Evolutionary conservation across 1,140 invertebrate genomes (phyloP).

Genomic region (Penaeus chinensis): DNA sequence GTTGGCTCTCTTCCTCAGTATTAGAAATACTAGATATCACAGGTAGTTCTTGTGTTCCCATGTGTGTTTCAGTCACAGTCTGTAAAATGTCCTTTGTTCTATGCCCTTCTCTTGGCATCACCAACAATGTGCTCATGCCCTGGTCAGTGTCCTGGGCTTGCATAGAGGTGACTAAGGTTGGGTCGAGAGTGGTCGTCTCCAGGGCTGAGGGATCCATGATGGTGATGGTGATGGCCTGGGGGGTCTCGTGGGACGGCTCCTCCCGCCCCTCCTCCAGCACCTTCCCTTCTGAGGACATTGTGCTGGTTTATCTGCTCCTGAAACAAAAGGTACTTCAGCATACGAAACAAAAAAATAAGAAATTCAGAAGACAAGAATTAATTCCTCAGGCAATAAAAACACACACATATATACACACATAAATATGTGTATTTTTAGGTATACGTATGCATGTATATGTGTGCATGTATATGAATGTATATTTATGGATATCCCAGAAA

Average conservation of each 20-base stretch:
- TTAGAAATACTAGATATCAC: slow-evolving; percentile 14
- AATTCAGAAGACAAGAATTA: no score
- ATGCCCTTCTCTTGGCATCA: not conserved
- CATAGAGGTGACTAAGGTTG: not conserved
- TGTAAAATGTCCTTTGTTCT: slow-evolving; percentile 5
- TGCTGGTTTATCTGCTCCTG: not conserved
- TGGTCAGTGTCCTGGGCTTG: slow-evolving; percentile 3
- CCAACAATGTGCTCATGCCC: not conserved
- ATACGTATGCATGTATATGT: no score
- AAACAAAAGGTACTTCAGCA: not conserved
- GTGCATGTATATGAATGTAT: no score
- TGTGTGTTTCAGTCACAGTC: slow-evolving; percentile 12
- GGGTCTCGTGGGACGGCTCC: not conserved
- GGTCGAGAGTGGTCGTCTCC: not conserved
- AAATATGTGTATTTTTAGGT: no score
- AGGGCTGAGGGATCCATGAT: slow-evolving; percentile 4
- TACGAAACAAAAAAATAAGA: not conserved
- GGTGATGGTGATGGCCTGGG: not conserved
- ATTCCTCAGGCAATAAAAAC: no score
- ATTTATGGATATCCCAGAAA: no score
- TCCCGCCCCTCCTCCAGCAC: slow-evolving; percentile 7
- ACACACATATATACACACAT: not conserved
- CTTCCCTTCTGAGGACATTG: slow-evolving; percentile 2
- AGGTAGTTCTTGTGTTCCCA: slow-evolving; percentile 9
- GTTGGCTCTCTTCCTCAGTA: not conserved